These are phyloP conservation scores for Lagria hirta DNA, from an alignment of 2,888 invertebrate genomes.

Conservation along the genomic window DNA sequence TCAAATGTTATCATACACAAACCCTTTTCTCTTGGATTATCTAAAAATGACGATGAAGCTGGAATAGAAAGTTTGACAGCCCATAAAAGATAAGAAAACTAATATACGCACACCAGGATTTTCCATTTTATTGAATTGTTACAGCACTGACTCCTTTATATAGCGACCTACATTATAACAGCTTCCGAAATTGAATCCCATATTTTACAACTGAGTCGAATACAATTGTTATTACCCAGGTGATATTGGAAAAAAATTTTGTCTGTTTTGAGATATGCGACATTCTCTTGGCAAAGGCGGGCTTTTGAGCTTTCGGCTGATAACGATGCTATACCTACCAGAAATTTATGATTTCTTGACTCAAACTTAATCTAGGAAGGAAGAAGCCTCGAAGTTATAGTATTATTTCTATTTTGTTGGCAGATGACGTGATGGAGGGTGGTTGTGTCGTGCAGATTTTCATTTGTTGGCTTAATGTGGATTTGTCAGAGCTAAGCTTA, in stretches of 20 bases:
- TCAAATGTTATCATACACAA: conserved; percentile 9
- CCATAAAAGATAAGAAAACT: conserved; percentile 23
- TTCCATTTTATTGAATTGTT: conserved; percentile 24
- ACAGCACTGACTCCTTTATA: conserved; percentile 19
- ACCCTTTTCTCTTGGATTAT: conserved; percentile 9
- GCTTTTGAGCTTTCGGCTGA: too few relatives aligned
- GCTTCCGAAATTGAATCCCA: conserved; percentile 16
- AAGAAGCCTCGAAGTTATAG: too few relatives aligned
- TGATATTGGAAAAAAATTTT: conserved; percentile 11
- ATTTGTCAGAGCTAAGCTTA: too few relatives aligned
- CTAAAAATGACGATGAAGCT: conserved; percentile 13
- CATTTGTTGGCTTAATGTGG: too few relatives aligned
- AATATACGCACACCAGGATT: conserved; percentile 20
- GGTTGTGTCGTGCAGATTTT: too few relatives aligned
- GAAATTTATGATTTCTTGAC: too few relatives aligned
- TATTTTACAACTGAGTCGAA: conserved; percentile 18
- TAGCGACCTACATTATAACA: conserved; percentile 7
- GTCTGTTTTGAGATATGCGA: too few relatives aligned
- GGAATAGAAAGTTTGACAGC: conserved; percentile 21
- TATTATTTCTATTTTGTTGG: too few relatives aligned
- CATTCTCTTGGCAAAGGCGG: too few relatives aligned
- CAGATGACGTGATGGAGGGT: too few relatives aligned
- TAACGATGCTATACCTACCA: too few relatives aligned
- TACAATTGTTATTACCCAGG: conserved; percentile 19
- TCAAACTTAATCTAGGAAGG: too few relatives aligned